A percentile compares a stretch with the other conserved stretches of the same genome.
Conservation (phyloP, 1,140 invertebrate genomes). For the Tetramorium parvispinum region DNA sequence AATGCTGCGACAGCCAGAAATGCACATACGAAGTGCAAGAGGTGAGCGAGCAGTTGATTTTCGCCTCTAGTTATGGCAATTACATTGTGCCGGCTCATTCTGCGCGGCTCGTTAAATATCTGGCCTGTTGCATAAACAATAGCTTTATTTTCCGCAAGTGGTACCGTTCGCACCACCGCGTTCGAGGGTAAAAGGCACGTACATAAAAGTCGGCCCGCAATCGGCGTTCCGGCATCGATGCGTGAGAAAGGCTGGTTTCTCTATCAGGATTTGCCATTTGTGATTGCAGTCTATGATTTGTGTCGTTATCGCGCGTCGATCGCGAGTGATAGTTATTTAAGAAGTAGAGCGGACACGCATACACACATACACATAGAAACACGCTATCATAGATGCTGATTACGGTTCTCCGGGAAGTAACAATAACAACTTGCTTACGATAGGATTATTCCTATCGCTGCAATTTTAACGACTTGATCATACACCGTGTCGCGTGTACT, state of each 20-base stretch:
- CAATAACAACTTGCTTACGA: constrained; percentile 33
- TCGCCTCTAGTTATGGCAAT: constrained; percentile 74
- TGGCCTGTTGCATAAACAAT: constrained; percentile 69
- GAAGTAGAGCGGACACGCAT: constrained; percentile 23
- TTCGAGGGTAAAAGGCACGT: neutral
- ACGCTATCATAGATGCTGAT: constrained; percentile 20
- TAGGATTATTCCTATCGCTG: neutral
- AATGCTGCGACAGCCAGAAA: neutral
- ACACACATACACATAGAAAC: neutral
- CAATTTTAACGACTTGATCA: neutral
- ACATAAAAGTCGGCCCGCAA: constrained; percentile 8
- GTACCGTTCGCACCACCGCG: constrained; percentile 1
- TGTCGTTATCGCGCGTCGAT: constrained; percentile 42
- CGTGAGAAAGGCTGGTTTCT: constrained; percentile 27
- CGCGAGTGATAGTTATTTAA: constrained; percentile 20
- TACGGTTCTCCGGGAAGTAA: constrained; percentile 44
- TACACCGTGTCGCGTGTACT: constrained; percentile 14
- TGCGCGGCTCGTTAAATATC: constrained; percentile 67
- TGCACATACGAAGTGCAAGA: neutral
- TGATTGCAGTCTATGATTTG: constrained; percentile 27
- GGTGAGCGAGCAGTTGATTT: neutral
- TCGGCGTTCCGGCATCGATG: neutral
- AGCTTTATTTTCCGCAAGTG: constrained; percentile 70
- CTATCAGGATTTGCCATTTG: constrained; percentile 8
- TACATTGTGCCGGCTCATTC: constrained; percentile 58